Evolutionary conservation across 2,888 invertebrate species (phyloP).

Genomic region (Rhagophthalmus giganteus): DNA sequence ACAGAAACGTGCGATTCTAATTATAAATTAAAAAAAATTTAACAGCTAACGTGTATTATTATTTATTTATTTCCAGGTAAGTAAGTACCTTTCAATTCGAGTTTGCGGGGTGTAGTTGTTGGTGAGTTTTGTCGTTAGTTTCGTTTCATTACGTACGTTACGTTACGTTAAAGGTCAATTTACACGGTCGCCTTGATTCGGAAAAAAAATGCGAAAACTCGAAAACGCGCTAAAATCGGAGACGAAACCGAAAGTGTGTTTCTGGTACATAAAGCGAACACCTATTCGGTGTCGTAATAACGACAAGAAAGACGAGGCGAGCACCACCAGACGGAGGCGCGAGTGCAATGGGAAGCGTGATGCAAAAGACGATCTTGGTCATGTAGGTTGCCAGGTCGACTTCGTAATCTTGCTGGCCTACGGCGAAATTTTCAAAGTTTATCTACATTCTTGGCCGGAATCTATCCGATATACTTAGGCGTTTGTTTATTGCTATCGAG

Average conservation of each 20-base stretch:
- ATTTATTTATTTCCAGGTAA: too few relatives aligned
- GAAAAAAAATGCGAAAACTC: not conserved
- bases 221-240: slow-evolving; percentile 2
- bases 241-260: slow-evolving; percentile 31
- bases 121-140: too few relatives aligned
- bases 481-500: too few relatives aligned
- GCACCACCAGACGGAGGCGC: slow-evolving; percentile 8
- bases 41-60: too few relatives aligned
- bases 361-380: slow-evolving; percentile 49
- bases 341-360: slow-evolving; percentile 37
- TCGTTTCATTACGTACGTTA: too few relatives aligned
- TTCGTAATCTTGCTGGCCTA: slow-evolving; percentile 31
- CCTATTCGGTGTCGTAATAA: slow-evolving; percentile 10
- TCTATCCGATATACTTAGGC: not conserved
- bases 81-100: too few relatives aligned
- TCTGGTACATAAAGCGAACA: slow-evolving; percentile 4
- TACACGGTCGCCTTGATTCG: not conserved
- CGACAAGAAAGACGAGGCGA: slow-evolving; percentile 9
- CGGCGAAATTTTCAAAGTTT: slow-evolving; percentile 7
- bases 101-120: too few relatives aligned
- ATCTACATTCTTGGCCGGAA: not conserved
- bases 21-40: too few relatives aligned
- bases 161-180: too few relatives aligned
- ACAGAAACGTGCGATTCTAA: too few relatives aligned
- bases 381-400: slow-evolving; percentile 51